phyloP scores from a whole-genome alignment of 2,797 vertebrate genomes.

The Brachyalestes nurse region DNA sequence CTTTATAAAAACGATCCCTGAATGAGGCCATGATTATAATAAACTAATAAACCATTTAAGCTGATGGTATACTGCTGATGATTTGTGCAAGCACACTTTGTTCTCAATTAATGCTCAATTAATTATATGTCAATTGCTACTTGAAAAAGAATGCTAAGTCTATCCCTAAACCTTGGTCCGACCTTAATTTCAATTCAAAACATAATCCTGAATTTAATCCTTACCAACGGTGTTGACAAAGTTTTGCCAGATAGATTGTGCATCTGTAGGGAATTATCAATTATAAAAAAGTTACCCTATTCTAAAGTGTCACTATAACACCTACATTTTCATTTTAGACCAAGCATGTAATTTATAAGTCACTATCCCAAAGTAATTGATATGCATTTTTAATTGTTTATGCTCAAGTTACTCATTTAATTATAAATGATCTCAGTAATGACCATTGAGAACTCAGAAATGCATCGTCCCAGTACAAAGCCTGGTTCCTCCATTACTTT shows the following conservation, averaged over 20 bases:
- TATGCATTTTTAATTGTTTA: not conserved
- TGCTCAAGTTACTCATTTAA: not conserved
- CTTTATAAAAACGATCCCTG: not conserved
- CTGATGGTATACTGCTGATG: not conserved
- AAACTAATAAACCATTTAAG: not conserved
- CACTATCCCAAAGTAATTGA: not conserved
- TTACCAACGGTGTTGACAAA: not conserved
- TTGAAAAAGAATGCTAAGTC: not conserved
- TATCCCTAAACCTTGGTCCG: not conserved
- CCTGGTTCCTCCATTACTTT: not conserved
- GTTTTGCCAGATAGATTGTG: not conserved
- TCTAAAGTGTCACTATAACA: not conserved
- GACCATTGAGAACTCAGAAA: not conserved
- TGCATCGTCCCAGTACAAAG: not conserved
- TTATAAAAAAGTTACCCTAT: too few species aligned
- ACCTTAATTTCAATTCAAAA: not conserved
- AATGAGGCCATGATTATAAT: not conserved
- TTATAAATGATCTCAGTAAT: not conserved
- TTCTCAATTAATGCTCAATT: not conserved
- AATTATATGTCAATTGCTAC: not conserved
- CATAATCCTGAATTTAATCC: not conserved
- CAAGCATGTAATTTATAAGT: not conserved
- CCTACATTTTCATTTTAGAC: not conserved
- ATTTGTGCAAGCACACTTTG: not conserved
- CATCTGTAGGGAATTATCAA: not conserved